Evolutionary conservation across 2,797 vertebrate genomes (phyloP).

Genomic region (Bothrops alternatus): DNA sequence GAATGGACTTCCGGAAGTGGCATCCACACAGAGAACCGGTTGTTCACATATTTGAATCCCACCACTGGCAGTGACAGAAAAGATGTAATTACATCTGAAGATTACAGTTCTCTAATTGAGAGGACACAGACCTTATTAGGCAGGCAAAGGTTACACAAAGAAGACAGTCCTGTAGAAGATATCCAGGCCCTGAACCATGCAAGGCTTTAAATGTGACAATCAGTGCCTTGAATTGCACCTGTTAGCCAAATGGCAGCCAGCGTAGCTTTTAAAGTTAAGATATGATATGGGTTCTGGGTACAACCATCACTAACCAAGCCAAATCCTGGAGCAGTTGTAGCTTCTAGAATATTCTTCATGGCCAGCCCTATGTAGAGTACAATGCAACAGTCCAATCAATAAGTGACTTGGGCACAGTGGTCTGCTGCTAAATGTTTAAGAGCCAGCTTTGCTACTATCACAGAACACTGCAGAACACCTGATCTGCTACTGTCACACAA

Average conservation of each 20-base stretch:
- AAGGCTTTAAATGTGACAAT: not conserved
- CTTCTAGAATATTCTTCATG: not conserved
- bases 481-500: no score
- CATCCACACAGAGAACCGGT: no score
- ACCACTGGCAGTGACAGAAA: not conserved
- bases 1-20: no score
- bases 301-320: not conserved
- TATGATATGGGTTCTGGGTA: not conserved
- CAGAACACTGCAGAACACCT: no score
- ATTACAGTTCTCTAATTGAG: not conserved
- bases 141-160: not conserved
- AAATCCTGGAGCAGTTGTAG: not conserved
- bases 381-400: not conserved
- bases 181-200: not conserved
- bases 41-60: no score
- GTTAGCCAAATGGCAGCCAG: not conserved
- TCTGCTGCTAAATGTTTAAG: not conserved
- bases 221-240: not conserved
- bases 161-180: not conserved
- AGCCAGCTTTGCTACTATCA: not conserved
- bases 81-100: not conserved
- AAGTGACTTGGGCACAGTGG: not conserved
- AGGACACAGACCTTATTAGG: not conserved
- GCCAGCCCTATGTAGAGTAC: not conserved
- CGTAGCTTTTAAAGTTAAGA: not conserved